Evolutionary conservation across 2,113 vertebrate genomes (phyloP).

Genomic region (Lucifuga dentata): DNA sequence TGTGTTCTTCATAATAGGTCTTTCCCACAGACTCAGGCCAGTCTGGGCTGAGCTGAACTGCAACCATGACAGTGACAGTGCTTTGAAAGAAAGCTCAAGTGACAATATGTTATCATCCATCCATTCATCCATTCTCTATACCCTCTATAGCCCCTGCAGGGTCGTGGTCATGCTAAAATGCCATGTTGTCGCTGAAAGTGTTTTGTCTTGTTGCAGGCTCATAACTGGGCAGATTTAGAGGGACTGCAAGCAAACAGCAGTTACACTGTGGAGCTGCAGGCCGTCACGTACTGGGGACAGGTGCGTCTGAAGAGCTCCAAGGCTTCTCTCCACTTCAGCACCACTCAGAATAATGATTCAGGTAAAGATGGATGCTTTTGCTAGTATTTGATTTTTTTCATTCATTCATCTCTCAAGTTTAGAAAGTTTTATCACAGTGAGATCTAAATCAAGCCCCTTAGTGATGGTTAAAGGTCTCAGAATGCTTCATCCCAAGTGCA

Average conservation of each 20-base stretch:
- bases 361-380: conserved; percentile 75
- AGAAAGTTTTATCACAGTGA: too few species aligned
- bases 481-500: too few species aligned
- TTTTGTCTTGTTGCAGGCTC: conserved; percentile 80
- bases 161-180: too few species aligned
- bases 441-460: too few species aligned
- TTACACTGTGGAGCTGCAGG: conserved; percentile 92
- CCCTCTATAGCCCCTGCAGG: too few species aligned
- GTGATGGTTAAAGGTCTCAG: not conserved
- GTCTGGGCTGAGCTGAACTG: conserved; percentile 41
- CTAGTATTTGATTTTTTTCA: not conserved
- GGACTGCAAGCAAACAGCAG: conserved; percentile 87
- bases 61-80: conserved; percentile 31
- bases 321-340: conserved; percentile 88
- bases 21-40: conserved; percentile 64
- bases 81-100: conserved; percentile 47
- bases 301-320: conserved; percentile 92
- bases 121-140: too few species aligned
- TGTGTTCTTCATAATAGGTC: conserved; percentile 76
- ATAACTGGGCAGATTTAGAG: conserved; percentile 88
- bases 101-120: conserved; percentile 37
- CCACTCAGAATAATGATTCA: conserved; percentile 74
- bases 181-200: conserved; percentile 6
- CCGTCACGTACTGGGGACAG: conserved; percentile 93
- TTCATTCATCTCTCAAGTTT: conserved; percentile 4